These are phyloP conservation scores for Thymelicus lineola DNA, from an alignment of 2,888 invertebrate genomes.

Conservation along the genomic window DNA sequence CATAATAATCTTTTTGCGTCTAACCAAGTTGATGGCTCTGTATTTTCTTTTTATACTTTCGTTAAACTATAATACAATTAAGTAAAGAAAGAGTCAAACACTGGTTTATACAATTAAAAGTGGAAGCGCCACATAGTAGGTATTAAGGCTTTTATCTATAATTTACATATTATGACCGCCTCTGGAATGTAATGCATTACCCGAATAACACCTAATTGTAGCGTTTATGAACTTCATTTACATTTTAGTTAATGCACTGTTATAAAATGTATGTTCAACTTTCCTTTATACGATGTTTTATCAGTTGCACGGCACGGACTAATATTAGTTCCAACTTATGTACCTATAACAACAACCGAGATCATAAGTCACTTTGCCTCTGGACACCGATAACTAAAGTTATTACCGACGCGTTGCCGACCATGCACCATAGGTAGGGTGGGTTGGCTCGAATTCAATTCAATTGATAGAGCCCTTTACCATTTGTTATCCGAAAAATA, in stretches of 20 bases:
- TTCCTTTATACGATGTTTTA: conserved; percentile 5
- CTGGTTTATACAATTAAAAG: neutral
- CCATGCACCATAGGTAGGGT: too few species aligned
- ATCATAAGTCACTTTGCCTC: too few species aligned
- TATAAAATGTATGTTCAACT: neutral
- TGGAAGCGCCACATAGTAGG: neutral
- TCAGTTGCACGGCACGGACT: neutral
- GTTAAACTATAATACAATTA: conserved; percentile 9
- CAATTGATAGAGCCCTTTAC: too few species aligned
- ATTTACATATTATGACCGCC: conserved; percentile 18
- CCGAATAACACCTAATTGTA: conserved; percentile 11
- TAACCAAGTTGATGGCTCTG: too few species aligned
- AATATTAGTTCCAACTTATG: neutral
- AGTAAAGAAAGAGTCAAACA: conserved; percentile 6
- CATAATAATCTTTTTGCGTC: too few species aligned
- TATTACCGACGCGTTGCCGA: too few species aligned
- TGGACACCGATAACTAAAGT: too few species aligned
- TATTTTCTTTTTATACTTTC: neutral
- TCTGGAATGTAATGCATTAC: conserved; percentile 11
- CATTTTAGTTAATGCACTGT: neutral
- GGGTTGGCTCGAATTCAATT: too few species aligned
- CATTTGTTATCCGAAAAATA: too few species aligned
- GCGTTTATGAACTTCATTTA: conserved; percentile 6
- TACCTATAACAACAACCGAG: too few species aligned
- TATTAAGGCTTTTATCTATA: neutral